Percentiles rank a stretch among this genome's conserved stretches.
These are phyloP conservation scores for Argopecten irradians DNA, from an alignment of 1,140 invertebrate species.

Conservation along the genomic window DNA sequence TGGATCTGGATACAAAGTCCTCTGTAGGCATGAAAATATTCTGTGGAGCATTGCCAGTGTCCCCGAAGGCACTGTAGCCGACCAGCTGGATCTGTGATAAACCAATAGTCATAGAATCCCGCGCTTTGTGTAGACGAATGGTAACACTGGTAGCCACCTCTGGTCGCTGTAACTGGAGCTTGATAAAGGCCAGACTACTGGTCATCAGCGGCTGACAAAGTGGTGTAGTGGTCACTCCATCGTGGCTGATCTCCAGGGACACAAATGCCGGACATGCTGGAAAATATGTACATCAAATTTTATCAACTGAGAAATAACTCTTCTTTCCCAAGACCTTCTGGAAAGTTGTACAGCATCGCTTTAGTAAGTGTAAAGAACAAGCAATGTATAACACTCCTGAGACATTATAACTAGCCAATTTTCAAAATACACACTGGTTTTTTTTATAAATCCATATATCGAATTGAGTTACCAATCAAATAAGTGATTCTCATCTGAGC, in stretches of 20 bases:
- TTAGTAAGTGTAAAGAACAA: too few species aligned
- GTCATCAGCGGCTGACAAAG: slow-evolving; percentile 86
- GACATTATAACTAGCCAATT: too few species aligned
- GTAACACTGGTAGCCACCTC: slow-evolving; percentile 83
- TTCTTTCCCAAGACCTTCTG: too few species aligned
- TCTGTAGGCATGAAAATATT: slow-evolving; percentile 71
- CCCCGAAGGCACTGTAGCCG: slow-evolving; percentile 87
- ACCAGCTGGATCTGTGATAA: slow-evolving; percentile 91
- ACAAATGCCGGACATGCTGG: slow-evolving; percentile 92
- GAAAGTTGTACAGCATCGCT: too few species aligned
- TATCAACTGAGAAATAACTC: too few species aligned
- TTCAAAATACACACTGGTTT: too few species aligned
- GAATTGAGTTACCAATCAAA: too few species aligned
- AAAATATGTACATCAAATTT: slow-evolving; percentile 52
- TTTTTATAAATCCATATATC: too few species aligned
- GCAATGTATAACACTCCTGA: too few species aligned
- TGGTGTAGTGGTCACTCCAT: slow-evolving; percentile 80
- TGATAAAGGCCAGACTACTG: slow-evolving; percentile 90
- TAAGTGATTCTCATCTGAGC: too few species aligned
- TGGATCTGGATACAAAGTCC: slow-evolving; percentile 71
- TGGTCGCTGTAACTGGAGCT: slow-evolving; percentile 87
- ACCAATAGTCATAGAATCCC: slow-evolving; percentile 91
- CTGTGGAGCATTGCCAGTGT: slow-evolving; percentile 71
- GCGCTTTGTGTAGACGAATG: slow-evolving; percentile 87
- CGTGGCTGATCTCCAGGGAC: slow-evolving; percentile 85